These are phyloP conservation scores for Aphaenogaster floridana DNA, from an alignment of 1,140 invertebrate genomes.

Conservation along the genomic window DNA sequence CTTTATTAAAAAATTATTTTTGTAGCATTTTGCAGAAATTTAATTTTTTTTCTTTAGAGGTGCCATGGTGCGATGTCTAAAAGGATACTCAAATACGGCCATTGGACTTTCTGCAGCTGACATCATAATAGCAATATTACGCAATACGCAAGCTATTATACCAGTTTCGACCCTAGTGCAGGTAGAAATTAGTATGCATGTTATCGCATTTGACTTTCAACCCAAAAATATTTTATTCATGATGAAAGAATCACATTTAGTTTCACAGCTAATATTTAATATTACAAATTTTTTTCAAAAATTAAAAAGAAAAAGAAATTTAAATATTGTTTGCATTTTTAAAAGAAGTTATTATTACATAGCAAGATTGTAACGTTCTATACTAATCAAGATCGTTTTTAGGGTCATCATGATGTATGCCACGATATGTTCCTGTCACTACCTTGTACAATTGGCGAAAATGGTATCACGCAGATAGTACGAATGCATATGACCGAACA, in stretches of 20 bases:
- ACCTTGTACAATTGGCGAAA: constrained; percentile 88
- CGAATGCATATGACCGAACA: constrained; percentile 87
- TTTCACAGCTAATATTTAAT: neutral
- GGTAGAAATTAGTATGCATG: constrained; percentile 78
- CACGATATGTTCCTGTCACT: constrained; percentile 88
- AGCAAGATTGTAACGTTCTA: neutral
- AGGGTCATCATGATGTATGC: constrained; percentile 88
- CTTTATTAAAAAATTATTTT: neutral
- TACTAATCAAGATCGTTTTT: constrained; percentile 38
- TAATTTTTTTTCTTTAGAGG: constrained; percentile 81
- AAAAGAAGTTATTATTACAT: neutral
- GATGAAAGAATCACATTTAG: neutral
- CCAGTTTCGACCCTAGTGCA: constrained; percentile 88
- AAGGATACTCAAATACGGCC: constrained; percentile 88
- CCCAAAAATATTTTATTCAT: neutral
- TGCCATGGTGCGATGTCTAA: constrained; percentile 87
- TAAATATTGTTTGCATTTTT: neutral
- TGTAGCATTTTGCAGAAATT: neutral
- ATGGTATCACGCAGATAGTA: constrained; percentile 88
- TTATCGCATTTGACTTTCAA: neutral
- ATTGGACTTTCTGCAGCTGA: constrained; percentile 87
- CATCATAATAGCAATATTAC: constrained; percentile 86
- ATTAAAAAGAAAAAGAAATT: neutral
- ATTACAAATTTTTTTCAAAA: neutral
- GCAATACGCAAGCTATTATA: constrained; percentile 87